phyloP scores from a whole-genome alignment of 2,888 invertebrate species.

The Leptopilina drosophilae region DNA sequence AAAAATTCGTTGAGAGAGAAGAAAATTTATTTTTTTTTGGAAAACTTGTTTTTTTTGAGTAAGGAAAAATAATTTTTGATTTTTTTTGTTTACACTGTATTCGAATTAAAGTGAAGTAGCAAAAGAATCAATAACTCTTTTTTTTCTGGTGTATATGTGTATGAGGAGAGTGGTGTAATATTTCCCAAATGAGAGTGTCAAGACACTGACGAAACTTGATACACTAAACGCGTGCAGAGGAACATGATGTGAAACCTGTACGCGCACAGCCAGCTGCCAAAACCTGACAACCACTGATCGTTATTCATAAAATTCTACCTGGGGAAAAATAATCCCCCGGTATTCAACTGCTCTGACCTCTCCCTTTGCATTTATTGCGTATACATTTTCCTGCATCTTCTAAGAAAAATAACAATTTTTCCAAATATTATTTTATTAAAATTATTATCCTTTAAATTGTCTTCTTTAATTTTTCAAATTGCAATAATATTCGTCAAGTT shows the following conservation, averaged over 20 bases:
- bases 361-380: constrained; percentile 11
- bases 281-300: constrained; percentile 30
- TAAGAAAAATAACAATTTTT: no score
- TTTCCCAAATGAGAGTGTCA: constrained; percentile 62
- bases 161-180: constrained; percentile 54
- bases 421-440: no score
- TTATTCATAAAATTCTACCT: constrained; percentile 20
- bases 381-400: constrained; percentile 14
- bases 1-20: no score
- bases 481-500: no score
- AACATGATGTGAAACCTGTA: constrained; percentile 10
- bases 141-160: constrained; percentile 39
- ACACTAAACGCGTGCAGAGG: constrained; percentile 67
- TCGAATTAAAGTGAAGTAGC: constrained; percentile 37
- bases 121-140: constrained; percentile 60
- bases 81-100: no score
- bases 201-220: constrained; percentile 67
- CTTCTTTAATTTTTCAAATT: no score
- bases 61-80: no score
- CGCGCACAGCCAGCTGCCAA: constrained; percentile 24
- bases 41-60: no score
- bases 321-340: constrained; percentile 46
- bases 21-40: no score
- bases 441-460: no score
- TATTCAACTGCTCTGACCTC: constrained; percentile 41